Percentiles rank a stretch among this genome's conserved stretches.
phyloP scores from a whole-genome alignment of 2,797 vertebrate genomes.

The Alosa sapidissima region DNA sequence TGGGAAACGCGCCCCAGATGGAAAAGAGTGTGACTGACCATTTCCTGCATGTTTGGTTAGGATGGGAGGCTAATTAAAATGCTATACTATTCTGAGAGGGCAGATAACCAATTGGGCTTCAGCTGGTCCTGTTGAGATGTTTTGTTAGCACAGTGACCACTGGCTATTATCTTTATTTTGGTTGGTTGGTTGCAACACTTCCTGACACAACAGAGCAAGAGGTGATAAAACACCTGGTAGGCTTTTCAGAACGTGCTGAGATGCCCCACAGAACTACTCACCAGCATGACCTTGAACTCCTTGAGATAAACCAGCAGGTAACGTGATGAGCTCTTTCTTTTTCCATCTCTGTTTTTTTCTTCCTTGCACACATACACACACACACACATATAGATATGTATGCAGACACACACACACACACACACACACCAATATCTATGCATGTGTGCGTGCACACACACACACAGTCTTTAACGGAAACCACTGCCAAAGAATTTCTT shows the following conservation, averaged over 20 bases:
- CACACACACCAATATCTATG: no score
- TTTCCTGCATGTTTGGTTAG: background rate
- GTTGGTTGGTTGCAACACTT: background rate
- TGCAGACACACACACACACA: background rate
- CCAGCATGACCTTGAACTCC: background rate
- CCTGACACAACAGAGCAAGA: background rate
- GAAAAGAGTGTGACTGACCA: background rate
- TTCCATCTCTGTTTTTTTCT: background rate
- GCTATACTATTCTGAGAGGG: background rate
- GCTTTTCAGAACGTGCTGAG: background rate
- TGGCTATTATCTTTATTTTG: background rate
- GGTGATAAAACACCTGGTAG: background rate
- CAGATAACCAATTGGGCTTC: background rate
- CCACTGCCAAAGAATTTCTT: background rate
- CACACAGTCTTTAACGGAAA: background rate
- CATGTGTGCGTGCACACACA: background rate
- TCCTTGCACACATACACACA: background rate
- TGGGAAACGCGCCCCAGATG: no score
- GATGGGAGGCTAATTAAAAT: background rate
- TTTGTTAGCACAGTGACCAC: background rate
- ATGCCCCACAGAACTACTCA: background rate
- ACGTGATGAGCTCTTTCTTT: background rate
- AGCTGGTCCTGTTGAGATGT: background rate
- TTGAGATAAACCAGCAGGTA: background rate
- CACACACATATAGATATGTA: constrained; percentile 5